Evolutionary conservation across 2,113 vertebrate genomes (phyloP), one percentile per base, ranked within the genome.

Genomic region (Bubo blakistoni): DNA sequence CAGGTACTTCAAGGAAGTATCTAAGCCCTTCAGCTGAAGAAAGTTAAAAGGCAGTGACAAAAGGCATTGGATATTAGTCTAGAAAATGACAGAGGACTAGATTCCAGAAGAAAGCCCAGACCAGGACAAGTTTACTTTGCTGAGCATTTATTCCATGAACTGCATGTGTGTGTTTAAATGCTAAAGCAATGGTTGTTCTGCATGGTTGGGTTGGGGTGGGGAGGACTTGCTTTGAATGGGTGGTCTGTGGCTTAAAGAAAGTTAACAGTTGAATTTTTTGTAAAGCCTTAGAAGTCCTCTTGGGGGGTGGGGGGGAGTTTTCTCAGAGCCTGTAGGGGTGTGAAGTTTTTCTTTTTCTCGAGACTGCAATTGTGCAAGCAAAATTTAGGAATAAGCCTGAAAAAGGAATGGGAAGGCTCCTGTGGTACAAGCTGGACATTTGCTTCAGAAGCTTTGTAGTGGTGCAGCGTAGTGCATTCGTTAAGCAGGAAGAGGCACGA

Each of bases 11-110:
- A 78, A 92, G 92, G 88, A 97, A 98, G 95, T 98, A 94, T 70
- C 96, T 97, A 63, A 98, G 98, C 98, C 98, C 98, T 97, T 98
- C 98, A 97, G 96, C 94, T 65, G 98, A 98, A 62, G 97, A 98
- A 79, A 98, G 98, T 97, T 98, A 98, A 93, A 90, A 84, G 79
- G 62, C 79, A 11, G 18, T 91, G 84, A 71, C 25, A 20, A 44
- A 90, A 93, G 74, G 81, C 38, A 12, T 84, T 70, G 80, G 88
- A 46, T 84, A n/a, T 67, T 95, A 86, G 34, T 65, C 79, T 89
- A 86, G 67, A 58, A 73, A 90, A 86, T 82, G 76, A 38, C 62
- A 55, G 52, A 58, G 52, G 93, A 88, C 40, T 92, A 54, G 72
- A 49, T 77, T 71, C 46, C 92, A 92, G 78, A 63, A 63, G 90